Evolutionary conservation across 2,113 vertebrate species (phyloP).

Genomic region (Bubo blakistoni): DNA sequence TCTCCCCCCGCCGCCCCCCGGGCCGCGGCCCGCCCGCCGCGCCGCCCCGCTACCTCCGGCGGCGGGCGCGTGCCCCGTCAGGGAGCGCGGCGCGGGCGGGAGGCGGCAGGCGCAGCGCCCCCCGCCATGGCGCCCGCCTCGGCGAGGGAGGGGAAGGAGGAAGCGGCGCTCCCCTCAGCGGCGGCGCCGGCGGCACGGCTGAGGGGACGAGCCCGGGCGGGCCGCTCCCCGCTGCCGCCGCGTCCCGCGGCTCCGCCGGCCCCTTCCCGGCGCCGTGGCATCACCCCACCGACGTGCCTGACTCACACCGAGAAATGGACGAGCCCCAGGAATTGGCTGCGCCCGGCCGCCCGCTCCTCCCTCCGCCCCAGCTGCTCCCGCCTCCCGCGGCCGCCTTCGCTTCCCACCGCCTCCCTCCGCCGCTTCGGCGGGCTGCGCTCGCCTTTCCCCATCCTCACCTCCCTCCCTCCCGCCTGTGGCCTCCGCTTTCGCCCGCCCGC

Average conservation of each 20-base stretch:
- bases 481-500: background rate
- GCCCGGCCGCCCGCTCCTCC: background rate
- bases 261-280: background rate
- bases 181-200: background rate
- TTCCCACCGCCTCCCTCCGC: background rate
- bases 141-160: background rate
- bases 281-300: constrained; percentile 46
- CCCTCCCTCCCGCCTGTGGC: background rate
- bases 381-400: background rate
- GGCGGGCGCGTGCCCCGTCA: background rate
- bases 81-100: background rate
- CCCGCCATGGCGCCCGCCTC: background rate
- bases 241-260: background rate
- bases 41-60: background rate
- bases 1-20: background rate
- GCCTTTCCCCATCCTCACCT: background rate
- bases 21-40: background rate
- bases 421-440: background rate
- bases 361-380: background rate
- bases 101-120: background rate
- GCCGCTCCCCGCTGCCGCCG: background rate
- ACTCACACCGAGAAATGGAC: constrained; percentile 43
- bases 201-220: background rate
- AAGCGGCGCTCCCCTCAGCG: background rate
- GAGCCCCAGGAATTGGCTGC: constrained; percentile 6